Percentiles rank a stretch among this genome's conserved stretches.
Conservation (phyloP, 1,140 invertebrate species). For the Scaptomyza montana region DNA sequence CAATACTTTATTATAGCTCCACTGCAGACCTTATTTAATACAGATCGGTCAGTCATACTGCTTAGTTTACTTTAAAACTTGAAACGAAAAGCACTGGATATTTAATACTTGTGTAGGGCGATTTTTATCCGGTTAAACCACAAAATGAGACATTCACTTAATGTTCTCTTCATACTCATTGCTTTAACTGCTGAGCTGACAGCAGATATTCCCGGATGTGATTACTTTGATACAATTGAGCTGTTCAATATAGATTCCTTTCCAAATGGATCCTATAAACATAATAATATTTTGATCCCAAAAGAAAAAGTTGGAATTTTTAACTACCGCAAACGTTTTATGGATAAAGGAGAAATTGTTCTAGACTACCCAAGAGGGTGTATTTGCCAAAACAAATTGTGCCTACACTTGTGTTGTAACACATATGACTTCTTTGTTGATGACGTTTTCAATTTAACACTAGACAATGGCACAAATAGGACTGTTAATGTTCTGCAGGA, state of each 20-base stretch:
- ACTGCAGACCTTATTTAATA: too few species aligned
- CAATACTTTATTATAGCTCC: background rate
- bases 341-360: too few species aligned
- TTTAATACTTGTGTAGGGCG: background rate
- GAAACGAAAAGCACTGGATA: background rate
- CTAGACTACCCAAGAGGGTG: background rate
- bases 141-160: background rate
- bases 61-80: background rate
- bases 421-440: background rate
- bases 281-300: conserved; percentile 4
- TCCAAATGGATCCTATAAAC: conserved; percentile 1
- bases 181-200: background rate
- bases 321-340: background rate
- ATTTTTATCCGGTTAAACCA: background rate
- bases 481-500: background rate
- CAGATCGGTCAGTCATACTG: background rate
- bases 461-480: too few species aligned
- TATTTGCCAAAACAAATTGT: background rate
- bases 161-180: background rate
- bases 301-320: background rate
- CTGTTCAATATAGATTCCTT: background rate
- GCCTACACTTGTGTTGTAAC: conserved; percentile 8
- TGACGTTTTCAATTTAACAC: background rate
- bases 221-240: conserved; percentile 11
- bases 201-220: background rate